phyloP scores from a whole-genome alignment of 2,888 invertebrate species.

The Ephialtes manifestator region DNA sequence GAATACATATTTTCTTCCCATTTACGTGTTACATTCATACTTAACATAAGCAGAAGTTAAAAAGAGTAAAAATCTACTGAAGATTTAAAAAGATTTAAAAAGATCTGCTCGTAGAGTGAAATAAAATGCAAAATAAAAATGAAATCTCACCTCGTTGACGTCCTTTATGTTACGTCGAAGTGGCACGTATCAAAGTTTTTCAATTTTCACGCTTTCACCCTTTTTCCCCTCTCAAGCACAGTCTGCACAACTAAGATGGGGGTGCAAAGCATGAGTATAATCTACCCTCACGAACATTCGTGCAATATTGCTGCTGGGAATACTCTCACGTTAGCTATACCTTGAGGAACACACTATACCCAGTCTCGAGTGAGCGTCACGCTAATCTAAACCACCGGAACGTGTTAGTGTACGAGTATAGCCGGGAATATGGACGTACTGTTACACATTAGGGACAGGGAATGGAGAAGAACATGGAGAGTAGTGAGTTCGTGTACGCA shows the following conservation, averaged over 20 bases:
- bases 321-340: conserved; percentile 29
- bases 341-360: conserved; percentile 49
- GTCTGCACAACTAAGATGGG: conserved; percentile 44
- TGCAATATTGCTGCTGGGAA: conserved; percentile 63
- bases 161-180: conserved; percentile 52
- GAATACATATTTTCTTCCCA: too few relatives aligned
- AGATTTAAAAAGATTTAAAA: background rate
- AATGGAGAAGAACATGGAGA: conserved; percentile 48
- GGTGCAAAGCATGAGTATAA: conserved; percentile 61
- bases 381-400: conserved; percentile 70
- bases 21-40: too few relatives aligned
- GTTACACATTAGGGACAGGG: conserved; percentile 35
- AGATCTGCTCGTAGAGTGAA: background rate
- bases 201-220: conserved; percentile 68
- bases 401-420: conserved; percentile 42
- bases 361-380: conserved; percentile 67
- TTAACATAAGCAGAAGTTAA: background rate
- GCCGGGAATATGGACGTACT: conserved; percentile 28
- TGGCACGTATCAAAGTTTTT: conserved; percentile 66
- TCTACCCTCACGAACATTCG: conserved; percentile 68
- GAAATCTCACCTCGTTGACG: conserved; percentile 38
- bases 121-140: conserved; percentile 8
- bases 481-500: conserved; percentile 48
- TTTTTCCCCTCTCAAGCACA: conserved; percentile 19
- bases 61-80: background rate